These are phyloP conservation scores for Pelosia muscerda DNA, from an alignment of 2,888 invertebrate genomes.

Conservation along the genomic window DNA sequence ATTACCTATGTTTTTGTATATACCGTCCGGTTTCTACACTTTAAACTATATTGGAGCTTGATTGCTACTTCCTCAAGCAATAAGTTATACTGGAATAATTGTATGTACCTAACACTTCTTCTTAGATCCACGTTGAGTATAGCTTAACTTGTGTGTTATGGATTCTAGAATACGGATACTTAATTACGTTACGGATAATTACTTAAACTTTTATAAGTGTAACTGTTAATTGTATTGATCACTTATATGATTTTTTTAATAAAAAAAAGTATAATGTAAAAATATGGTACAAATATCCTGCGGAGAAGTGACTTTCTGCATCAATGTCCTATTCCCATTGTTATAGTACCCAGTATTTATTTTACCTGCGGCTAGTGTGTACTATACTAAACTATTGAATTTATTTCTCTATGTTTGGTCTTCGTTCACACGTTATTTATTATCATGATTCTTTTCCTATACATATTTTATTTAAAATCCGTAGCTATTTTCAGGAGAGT, in stretches of 20 bases:
- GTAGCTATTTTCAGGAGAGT: slow-evolving; percentile 51
- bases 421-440: slow-evolving; percentile 58
- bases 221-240: too few relatives aligned
- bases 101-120: neutral
- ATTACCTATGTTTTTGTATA: too few relatives aligned
- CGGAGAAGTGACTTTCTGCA: too few relatives aligned
- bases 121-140: too few relatives aligned
- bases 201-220: too few relatives aligned
- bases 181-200: too few relatives aligned
- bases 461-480: slow-evolving; percentile 55
- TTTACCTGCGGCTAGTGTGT: slow-evolving; percentile 32
- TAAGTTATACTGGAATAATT: neutral
- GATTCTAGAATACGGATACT: too few relatives aligned
- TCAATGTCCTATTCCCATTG: slow-evolving; percentile 19
- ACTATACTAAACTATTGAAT: slow-evolving; percentile 51
- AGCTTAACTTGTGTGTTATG: too few relatives aligned
- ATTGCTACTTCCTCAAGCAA: neutral
- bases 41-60: neutral
- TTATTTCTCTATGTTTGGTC: slow-evolving; percentile 59
- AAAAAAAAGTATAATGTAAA: too few relatives aligned
- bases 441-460: slow-evolving; percentile 56
- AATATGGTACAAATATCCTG: too few relatives aligned
- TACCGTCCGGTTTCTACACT: neutral
- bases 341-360: slow-evolving; percentile 37
- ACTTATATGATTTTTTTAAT: too few relatives aligned